Evolutionary conservation across 2,888 invertebrate species (phyloP), one percentile per base, ranked within the genome.

Genomic region (Platyscelio sp.): DNA sequence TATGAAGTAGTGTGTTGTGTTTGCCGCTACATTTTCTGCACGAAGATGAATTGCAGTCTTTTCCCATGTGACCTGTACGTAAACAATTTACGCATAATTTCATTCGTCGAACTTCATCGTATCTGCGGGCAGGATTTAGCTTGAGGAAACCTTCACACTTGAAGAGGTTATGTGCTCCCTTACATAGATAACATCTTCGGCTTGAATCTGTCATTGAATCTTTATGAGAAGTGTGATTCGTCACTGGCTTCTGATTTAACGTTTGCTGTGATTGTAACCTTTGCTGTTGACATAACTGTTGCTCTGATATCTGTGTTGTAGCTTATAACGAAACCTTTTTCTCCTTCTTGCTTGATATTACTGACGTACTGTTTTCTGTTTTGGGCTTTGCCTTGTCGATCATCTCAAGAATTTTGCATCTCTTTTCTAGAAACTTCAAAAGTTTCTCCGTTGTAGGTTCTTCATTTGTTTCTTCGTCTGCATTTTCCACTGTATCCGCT

Each of bases 1-100:
- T 58, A 33, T 72, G 61, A 22, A 72, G 61, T 18, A 72, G 26
- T 2, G 72, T 61, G 27, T 56, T 56, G 20, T 75, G 63, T 18
- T 54, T 63, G 7, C 20, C 1, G 24, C n/a, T 24, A 24, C 26
- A 63, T 43, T 43, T 63, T 26, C 38, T 63, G 26, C 63, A 63
- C 43, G 22, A 26, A 13, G 63, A 63, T 20, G 63, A 43, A 43
- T n/a, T 63, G 38, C 40, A 58, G n/a, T 58, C 58, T 33, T 58
- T 58, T 20, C 18, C 43, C 2, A 26, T 24, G 26, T 63, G 63
- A n/a, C 63, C 63, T 63, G 63, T 24, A 1, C 61, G 20, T 13
- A 61, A 61, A 40, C 40, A 61, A 15, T 61, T 61, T 40, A 40
- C 40, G 61, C 61, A 61, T 15, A 61, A 40, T 27, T 20, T 38